phyloP scores from a whole-genome alignment of 2,113 vertebrate genomes.

The Enhydra lutris region DNA sequence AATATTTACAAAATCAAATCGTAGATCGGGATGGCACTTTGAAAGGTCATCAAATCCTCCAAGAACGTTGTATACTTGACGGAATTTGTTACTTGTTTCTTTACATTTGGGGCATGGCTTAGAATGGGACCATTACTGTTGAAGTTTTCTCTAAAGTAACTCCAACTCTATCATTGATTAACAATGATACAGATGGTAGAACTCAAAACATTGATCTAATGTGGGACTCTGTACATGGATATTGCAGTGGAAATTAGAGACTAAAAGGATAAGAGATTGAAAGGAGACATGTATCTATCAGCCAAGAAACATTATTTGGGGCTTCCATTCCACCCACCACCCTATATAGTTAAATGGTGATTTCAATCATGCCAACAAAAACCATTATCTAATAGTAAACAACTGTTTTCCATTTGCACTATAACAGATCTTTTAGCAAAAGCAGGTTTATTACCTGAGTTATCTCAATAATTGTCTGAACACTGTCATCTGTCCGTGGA shows the following conservation, averaged over 20 bases:
- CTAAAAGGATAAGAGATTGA: neutral
- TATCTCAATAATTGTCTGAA: slow-evolving; percentile 21
- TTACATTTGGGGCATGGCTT: neutral
- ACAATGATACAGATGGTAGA: neutral
- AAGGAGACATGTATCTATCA: neutral
- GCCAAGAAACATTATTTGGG: neutral
- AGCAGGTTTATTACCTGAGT: slow-evolving; percentile 24
- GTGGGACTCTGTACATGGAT: neutral
- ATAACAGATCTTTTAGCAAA: slow-evolving; percentile 27
- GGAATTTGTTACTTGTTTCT: neutral
- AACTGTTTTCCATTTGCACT: slow-evolving; percentile 38
- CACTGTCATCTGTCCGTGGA: neutral
- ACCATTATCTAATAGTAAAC: slow-evolving; percentile 34
- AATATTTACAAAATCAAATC: slow-evolving; percentile 1
- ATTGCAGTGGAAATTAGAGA: neutral
- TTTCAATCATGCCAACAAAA: slow-evolving; percentile 14
- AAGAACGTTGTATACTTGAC: neutral
- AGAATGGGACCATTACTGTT: neutral
- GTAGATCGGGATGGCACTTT: neutral
- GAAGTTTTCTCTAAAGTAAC: neutral
- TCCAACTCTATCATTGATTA: neutral
- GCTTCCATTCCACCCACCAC: neutral
- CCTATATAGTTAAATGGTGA: neutral
- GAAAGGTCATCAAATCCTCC: neutral
- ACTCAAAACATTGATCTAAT: neutral